Base-by-base conservation (phyloP, 2,888 invertebrate species). In the Synergus umbraculus region DNA sequence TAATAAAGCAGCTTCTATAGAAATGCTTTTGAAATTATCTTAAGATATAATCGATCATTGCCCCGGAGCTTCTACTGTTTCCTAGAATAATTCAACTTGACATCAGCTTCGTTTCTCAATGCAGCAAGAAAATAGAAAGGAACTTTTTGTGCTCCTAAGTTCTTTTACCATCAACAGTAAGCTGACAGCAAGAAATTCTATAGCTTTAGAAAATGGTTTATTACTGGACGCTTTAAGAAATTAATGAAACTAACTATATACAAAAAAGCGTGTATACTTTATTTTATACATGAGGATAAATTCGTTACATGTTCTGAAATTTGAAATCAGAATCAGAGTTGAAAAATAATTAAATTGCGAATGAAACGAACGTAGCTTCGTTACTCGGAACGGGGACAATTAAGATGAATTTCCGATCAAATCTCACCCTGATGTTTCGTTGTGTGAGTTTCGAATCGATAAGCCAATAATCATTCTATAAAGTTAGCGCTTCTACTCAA, bases 371-470 rank as follows among this genome's bases (percentile, higher is more conserved):
- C 10, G 9, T 58, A 69, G 44, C n/a, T 73, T 73, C 54, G 54
- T 73, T 54, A 41, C 54, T 54, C 37, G 49, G 29, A 73, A 41
- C 49, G 13, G 29, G 29, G 73, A 54, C 49, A 73, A 73, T 73
- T 54, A 37, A 73, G 54, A 41, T 73, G 54, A 73, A n/a, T 73
- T 73, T 73, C 73, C 54, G 54, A 18, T 73, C 54, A 37, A 49
- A 41, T 73, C 54, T 37, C 54, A 73, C n/a, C 4, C 15, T n/a
- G 10, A 18, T 54, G 29, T 22, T 29, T 46, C 29, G 15, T 69
- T 46, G 22, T 29, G 22, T 69, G 46, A 29, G 63, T 12, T 22
- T 10, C 13, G 29, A 49, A 69, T 69, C 73, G 37, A 73, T 73
- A 73, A 73, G 49, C 41, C 37, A 37, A 54, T 73, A 73, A 73